Conservation (phyloP, 1,140 invertebrate species). For the Macrotrachela quadricornifera region DNA sequence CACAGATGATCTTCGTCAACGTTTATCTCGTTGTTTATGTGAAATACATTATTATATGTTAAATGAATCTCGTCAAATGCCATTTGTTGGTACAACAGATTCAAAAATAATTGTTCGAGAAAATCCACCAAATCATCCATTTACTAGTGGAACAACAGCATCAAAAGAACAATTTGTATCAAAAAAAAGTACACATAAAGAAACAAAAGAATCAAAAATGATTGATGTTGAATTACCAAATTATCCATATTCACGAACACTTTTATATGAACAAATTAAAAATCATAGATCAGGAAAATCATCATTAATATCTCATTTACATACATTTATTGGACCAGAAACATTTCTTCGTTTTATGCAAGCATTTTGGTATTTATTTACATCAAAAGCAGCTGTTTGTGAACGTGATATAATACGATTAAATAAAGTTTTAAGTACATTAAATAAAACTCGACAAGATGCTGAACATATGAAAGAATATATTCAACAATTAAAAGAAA, state of each 20-base stretch:
- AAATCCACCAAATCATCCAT: no score
- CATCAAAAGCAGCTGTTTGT: constrained; percentile 19
- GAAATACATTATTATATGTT: constrained; percentile 29
- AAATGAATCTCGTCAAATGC: constrained; percentile 24
- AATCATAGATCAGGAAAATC: background rate
- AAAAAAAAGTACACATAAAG: no score
- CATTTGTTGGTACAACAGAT: constrained; percentile 22
- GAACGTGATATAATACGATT: constrained; percentile 21
- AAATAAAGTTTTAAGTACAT: constrained; percentile 22
- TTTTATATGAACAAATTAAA: background rate
- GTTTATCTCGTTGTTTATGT: constrained; percentile 21
- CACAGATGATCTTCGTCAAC: constrained; percentile 15
- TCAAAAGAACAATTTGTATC: no score
- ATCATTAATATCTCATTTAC: background rate
- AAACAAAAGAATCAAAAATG: no score
- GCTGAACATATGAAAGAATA: constrained; percentile 24
- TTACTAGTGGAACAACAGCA: no score
- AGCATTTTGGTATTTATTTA: constrained; percentile 22
- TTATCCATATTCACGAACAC: background rate
- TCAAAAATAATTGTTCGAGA: no score
- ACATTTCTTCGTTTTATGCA: constrained; percentile 25
- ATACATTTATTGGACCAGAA: constrained; percentile 22
- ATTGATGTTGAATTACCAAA: background rate
- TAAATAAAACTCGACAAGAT: constrained; percentile 24
- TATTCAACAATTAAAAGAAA: constrained; percentile 19